These are phyloP conservation scores for Oceanodroma tethys DNA, from an alignment of 2,113 vertebrate genomes.

Conservation along the genomic window DNA sequence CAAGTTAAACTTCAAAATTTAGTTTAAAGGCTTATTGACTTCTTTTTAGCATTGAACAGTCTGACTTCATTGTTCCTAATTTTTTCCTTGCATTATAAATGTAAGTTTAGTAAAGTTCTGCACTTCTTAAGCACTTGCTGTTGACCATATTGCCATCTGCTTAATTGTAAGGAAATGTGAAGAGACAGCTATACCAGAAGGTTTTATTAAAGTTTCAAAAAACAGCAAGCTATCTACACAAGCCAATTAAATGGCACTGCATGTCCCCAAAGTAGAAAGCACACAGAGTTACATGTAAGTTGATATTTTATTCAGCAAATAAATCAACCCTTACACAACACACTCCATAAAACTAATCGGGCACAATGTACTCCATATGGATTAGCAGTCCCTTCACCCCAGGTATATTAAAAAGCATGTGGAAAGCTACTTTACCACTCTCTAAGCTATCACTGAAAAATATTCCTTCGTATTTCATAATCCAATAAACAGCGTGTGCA, in stretches of 20 bases:
- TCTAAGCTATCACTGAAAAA: neutral
- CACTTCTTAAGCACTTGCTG: neutral
- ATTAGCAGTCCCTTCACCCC: neutral
- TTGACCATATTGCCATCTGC: neutral
- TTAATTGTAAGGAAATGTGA: conserved; percentile 21
- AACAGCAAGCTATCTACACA: neutral
- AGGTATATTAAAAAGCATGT: neutral
- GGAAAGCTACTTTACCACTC: neutral
- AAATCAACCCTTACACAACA: neutral
- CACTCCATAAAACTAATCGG: neutral
- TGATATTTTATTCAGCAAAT: conserved; percentile 20
- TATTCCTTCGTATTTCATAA: neutral
- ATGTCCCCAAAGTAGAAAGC: neutral
- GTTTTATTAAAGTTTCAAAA: conserved; percentile 43
- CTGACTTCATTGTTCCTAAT: neutral
- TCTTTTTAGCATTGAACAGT: neutral
- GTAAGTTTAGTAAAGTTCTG: neutral
- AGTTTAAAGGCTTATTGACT: neutral
- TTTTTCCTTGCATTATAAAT: neutral
- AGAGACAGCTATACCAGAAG: conserved; percentile 11
- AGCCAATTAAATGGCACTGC: conserved; percentile 23
- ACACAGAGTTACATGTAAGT: neutral
- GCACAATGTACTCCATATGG: neutral
- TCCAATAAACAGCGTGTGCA: rapidly evolving
- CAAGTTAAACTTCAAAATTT: neutral